phyloP scores from a whole-genome alignment of 2,888 invertebrate genomes.

The Salticus scenicus region DNA sequence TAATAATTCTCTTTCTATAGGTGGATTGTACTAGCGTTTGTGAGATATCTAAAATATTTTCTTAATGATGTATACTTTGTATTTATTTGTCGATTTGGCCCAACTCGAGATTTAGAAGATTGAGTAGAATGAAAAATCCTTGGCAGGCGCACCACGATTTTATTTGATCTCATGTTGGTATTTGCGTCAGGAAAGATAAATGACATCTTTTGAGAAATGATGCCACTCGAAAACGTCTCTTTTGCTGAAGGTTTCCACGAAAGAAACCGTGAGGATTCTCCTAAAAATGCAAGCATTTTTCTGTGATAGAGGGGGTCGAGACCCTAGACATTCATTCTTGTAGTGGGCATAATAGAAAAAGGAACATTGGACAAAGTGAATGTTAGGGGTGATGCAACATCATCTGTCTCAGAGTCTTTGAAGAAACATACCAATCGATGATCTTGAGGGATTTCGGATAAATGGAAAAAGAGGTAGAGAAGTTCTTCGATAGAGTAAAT shows the following conservation, averaged over 20 bases:
- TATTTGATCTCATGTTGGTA: constrained; percentile 26
- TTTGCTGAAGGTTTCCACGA: constrained; percentile 12
- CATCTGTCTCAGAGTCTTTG: constrained; percentile 54
- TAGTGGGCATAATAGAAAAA: constrained; percentile 40
- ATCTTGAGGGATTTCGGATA: constrained; percentile 6
- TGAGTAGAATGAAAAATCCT: constrained; percentile 3
- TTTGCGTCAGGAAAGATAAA: constrained; percentile 46
- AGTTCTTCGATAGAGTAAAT: constrained; percentile 10
- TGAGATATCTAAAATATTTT: background rate
- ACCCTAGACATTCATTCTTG: constrained; percentile 45
- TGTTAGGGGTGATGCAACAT: constrained; percentile 42
- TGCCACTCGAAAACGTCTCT: constrained; percentile 35
- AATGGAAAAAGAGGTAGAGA: background rate
- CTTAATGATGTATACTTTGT: background rate
- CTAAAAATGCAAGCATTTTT: constrained; percentile 25
- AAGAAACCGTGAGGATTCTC: constrained; percentile 12
- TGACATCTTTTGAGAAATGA: constrained; percentile 54
- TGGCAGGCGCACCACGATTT: constrained; percentile 16
- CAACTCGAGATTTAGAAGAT: background rate
- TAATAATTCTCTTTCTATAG: background rate
- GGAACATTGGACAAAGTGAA: constrained; percentile 23
- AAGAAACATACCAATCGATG: constrained; percentile 57
- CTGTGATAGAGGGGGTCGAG: constrained; percentile 40
- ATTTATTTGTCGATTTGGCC: constrained; percentile 17
- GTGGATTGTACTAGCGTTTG: background rate